A percentile compares a stretch with the other conserved stretches of the same genome.
Conservation (phyloP, 2,797 vertebrate genomes). For the Acomys russatus region DNA sequence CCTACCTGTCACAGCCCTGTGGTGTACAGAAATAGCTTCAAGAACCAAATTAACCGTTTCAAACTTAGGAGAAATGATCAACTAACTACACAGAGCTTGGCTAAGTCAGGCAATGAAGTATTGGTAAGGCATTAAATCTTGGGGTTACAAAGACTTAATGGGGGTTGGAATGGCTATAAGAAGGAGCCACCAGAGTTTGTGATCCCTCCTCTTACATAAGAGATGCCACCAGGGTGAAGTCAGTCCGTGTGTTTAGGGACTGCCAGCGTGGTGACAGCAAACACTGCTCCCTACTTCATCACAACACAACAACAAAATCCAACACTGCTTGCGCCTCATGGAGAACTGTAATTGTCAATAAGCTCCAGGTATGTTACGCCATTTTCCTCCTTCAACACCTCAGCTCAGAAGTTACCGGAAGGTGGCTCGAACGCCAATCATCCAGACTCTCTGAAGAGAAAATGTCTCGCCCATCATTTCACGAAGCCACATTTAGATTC, state of each 20-base stretch:
- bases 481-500: conserved; percentile 84
- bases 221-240: conserved; percentile 29
- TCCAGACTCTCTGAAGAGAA: conserved; percentile 46
- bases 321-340: not conserved
- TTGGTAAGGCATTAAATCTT: conserved; percentile 8
- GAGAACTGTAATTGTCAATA: not conserved
- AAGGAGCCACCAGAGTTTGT: not conserved
- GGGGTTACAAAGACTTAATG: conserved; percentile 31
- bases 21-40: conserved; percentile 26
- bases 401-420: not conserved
- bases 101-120: conserved; percentile 31
- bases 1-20: not conserved
- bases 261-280: not conserved
- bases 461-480: conserved; percentile 72
- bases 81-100: not conserved
- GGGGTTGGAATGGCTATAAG: not conserved
- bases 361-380: not conserved
- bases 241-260: not conserved
- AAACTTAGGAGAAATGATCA: conserved; percentile 49
- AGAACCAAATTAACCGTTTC: conserved; percentile 15
- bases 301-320: not conserved
- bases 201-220: conserved; percentile 54
- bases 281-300: not conserved
- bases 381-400: not conserved
- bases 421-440: not conserved